Evolutionary conservation across 2,797 vertebrate genomes (phyloP).

Genomic region (Poecile montanus): DNA sequence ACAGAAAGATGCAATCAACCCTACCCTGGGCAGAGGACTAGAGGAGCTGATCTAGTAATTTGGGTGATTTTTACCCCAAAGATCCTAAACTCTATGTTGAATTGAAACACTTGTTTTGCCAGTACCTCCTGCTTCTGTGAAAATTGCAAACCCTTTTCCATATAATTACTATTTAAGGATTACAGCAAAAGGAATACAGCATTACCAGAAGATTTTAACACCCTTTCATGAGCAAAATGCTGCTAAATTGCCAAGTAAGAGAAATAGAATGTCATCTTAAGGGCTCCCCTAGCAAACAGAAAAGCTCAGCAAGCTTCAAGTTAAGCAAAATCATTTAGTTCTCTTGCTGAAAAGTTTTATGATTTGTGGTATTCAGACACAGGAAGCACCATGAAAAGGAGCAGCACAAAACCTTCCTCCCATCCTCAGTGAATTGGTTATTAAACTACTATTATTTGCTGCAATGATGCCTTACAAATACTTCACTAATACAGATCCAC

Average conservation of each 20-base stretch:
- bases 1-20: neutral
- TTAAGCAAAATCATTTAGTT: neutral
- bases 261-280: neutral
- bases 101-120: neutral
- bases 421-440: neutral
- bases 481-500: neutral
- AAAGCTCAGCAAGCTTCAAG: neutral
- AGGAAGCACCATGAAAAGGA: neutral
- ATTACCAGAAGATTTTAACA: neutral
- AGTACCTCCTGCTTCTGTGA: neutral
- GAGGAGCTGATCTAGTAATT: neutral
- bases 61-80: neutral
- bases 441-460: neutral
- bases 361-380: neutral
- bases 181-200: neutral
- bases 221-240: neutral
- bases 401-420: neutral
- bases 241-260: neutral
- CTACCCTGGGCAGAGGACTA: neutral
- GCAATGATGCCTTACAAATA: neutral
- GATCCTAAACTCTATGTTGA: neutral
- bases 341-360: neutral
- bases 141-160: neutral
- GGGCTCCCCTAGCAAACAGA: neutral
- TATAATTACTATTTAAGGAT: neutral